Conservation (phyloP, 2,888 invertebrate species). For the Chrysodeixis includens region DNA sequence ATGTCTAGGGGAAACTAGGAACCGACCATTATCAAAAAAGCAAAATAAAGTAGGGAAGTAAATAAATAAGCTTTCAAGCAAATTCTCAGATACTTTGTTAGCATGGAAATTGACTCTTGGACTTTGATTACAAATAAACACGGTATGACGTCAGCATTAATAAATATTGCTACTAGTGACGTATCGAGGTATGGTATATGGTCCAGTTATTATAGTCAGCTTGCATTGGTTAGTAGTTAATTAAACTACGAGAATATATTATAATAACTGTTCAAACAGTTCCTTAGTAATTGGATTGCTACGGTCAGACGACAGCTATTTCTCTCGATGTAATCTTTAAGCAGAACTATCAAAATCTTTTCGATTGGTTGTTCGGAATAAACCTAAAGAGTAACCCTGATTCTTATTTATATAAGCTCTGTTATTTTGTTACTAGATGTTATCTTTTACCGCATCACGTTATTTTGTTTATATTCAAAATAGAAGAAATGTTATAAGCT, state of each 20-base stretch:
- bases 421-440: no score
- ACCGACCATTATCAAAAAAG: background rate
- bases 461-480: no score
- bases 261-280: background rate
- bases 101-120: no score
- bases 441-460: no score
- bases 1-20: conserved; percentile 16
- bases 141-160: no score
- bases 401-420: no score
- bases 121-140: no score
- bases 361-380: background rate
- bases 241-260: background rate
- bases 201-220: no score
- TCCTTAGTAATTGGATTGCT: background rate
- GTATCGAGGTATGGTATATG: background rate
- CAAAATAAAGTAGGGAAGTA: conserved; percentile 9
- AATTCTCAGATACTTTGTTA: background rate
- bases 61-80: background rate
- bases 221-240: background rate
- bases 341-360: background rate
- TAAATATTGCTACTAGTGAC: background rate
- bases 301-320: background rate
- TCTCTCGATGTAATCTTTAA: background rate
- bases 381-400: no score
- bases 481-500: no score